Evolutionary conservation across 2,113 vertebrate genomes (phyloP).

Genomic region (Heloderma charlesbogerti): DNA sequence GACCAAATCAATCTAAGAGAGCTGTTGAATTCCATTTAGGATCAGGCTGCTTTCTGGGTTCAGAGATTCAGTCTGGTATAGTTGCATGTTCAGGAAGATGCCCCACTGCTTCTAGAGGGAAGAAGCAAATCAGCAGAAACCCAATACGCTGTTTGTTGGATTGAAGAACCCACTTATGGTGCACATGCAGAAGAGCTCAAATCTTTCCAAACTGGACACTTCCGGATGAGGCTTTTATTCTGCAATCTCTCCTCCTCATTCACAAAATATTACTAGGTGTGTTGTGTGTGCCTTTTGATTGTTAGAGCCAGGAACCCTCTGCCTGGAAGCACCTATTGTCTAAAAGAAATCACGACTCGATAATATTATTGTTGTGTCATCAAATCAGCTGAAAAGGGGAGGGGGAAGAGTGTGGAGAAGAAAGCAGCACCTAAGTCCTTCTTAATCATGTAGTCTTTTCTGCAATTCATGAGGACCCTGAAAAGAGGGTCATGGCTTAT

Average conservation of each 20-base stretch:
- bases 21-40: neutral
- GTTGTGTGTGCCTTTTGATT: no score
- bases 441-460: neutral
- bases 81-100: neutral
- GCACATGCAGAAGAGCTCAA: rapidly evolving
- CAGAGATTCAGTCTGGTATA: neutral
- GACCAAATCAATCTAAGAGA: neutral
- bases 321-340: no score
- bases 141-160: neutral
- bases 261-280: no score
- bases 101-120: neutral
- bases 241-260: no score
- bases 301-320: no score
- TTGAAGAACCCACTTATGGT: neutral
- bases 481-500: neutral
- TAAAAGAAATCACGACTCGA: no score
- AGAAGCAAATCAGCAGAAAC: neutral
- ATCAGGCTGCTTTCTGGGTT: neutral
- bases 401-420: no score
- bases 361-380: neutral
- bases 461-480: neutral
- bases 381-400: neutral
- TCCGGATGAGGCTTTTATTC: no score
- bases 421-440: neutral
- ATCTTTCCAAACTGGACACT: no score